A percentile compares a stretch with the other conserved stretches of the same genome.
Conservation (phyloP, 2,113 vertebrate genomes). For the Antechinus stuartii region DNA sequence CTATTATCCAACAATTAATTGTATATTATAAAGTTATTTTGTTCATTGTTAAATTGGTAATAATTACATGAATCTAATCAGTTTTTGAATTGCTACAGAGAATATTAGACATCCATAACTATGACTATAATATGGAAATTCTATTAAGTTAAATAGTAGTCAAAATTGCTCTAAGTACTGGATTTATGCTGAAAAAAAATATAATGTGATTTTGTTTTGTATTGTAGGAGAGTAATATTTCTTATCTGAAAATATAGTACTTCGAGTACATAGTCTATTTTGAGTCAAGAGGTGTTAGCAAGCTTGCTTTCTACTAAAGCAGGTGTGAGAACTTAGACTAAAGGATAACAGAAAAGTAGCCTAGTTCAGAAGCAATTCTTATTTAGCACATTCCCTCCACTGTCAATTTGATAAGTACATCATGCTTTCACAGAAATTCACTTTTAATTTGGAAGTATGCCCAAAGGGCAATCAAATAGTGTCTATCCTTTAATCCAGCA, state of each 20-base stretch:
- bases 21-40: background rate
- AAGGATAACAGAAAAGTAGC: background rate
- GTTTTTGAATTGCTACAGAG: background rate
- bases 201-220: background rate
- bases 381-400: conserved; percentile 2
- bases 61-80: background rate
- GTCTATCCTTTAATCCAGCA: background rate
- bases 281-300: conserved; percentile 56
- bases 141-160: background rate
- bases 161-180: background rate
- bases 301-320: conserved; percentile 62
- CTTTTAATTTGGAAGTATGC: background rate
- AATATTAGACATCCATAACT: background rate
- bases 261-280: conserved; percentile 59
- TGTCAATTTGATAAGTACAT: conserved; percentile 11
- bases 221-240: conserved; percentile 31
- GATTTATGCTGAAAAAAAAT: conserved; percentile 12
- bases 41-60: background rate
- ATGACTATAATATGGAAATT: background rate
- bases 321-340: conserved; percentile 40
- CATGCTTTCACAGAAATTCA: background rate
- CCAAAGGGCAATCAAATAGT: background rate
- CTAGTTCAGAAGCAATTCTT: conserved; percentile 23
- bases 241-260: conserved; percentile 25
- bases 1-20: background rate